A percentile compares a stretch with the other conserved stretches of the same genome.
phyloP scores from a whole-genome alignment of 2,797 vertebrate genomes.

The Neostethus bicornis region DNA sequence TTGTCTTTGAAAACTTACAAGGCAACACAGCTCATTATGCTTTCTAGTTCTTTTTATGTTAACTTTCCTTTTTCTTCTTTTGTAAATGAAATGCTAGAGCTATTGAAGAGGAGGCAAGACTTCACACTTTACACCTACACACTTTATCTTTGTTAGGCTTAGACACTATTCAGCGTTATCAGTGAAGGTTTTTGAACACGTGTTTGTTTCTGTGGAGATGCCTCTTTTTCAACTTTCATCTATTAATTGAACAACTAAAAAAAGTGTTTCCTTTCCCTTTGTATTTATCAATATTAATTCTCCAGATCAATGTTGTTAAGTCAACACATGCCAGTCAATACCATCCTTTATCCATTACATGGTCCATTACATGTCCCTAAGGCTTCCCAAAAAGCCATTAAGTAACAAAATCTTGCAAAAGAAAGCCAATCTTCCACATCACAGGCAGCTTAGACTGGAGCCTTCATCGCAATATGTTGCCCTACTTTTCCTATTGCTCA shows the following conservation, averaged over 20 bases:
- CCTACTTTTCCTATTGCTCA: conserved; percentile 58
- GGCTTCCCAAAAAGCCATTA: conserved; percentile 71
- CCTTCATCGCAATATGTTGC: conserved; percentile 56
- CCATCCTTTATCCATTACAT: conserved; percentile 74
- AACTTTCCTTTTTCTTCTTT: conserved; percentile 14
- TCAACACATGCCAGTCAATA: conserved; percentile 73
- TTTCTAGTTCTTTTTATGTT: conserved; percentile 16
- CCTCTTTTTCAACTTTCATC: conserved; percentile 24
- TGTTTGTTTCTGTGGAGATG: conserved; percentile 34
- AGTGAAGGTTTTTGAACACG: conserved; percentile 5
- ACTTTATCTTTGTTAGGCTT: conserved; percentile 29
- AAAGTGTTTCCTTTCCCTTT: conserved; percentile 33
- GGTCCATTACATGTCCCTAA: conserved; percentile 75
- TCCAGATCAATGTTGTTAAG: conserved; percentile 65
- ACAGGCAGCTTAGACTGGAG: conserved; percentile 58
- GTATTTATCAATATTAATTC: conserved; percentile 64
- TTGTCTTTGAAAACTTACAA: conserved; percentile 22
- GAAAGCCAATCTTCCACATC: conserved; percentile 68
- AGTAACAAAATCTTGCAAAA: conserved; percentile 69
- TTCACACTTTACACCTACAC: conserved; percentile 12
- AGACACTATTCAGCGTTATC: conserved; percentile 8
- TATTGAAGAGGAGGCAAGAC: conserved; percentile 18
- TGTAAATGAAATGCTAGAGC: conserved; percentile 11
- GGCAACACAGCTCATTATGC: conserved; percentile 30
- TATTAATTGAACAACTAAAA: conserved; percentile 26